Evolutionary conservation across 2,797 vertebrate genomes (phyloP), one percentile per base, ranked within the genome.

Genomic region (Pangasius djambal): DNA sequence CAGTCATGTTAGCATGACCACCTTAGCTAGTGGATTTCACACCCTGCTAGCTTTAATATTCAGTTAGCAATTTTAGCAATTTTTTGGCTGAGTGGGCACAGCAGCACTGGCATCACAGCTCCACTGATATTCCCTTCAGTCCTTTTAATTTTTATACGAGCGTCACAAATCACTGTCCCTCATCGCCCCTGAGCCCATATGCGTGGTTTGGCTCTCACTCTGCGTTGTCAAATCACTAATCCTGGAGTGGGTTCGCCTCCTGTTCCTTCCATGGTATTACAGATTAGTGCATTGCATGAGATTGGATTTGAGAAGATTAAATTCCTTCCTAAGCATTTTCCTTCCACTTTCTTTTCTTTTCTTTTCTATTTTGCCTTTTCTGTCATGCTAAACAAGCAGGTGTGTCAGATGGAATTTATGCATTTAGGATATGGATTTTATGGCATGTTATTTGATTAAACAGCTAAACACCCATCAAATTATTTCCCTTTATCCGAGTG

Each of bases 261-360:
- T 87, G 55, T 92, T 86, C 90, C 93, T 86, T 74, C 83, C 84
- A 91, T 88, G 89, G 92, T 91, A 92, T 90, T 90, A 85, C 90
- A 92, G 88, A 93, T 92, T 89, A 91, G 78, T 16, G 86, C 86
- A 86, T 84, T 79, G 88, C 77, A 84, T 20, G 44, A 91, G 90
- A 93, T 90, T 89, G 85, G 87, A 90, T 93, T 92, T 90, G n/a
- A 87, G 50, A 84, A 16, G 37, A 55, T 90, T 89, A 86, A 88
- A 86, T 48, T 75, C 65, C 37, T 85, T 77, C 81, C 61, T 18
- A 72, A 86, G 72, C 83, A 7, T 22, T 89, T 87, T 59, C 59
- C 67, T 79, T 20, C 40, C 83, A 7, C 37, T 74, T 83, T 18
- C 50, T 40, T 78, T 25, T 69, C 40, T 34, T 88, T 83, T 85